Evolutionary conservation across 2,797 vertebrate genomes (phyloP).

Genomic region (Malurus leucopterus): DNA sequence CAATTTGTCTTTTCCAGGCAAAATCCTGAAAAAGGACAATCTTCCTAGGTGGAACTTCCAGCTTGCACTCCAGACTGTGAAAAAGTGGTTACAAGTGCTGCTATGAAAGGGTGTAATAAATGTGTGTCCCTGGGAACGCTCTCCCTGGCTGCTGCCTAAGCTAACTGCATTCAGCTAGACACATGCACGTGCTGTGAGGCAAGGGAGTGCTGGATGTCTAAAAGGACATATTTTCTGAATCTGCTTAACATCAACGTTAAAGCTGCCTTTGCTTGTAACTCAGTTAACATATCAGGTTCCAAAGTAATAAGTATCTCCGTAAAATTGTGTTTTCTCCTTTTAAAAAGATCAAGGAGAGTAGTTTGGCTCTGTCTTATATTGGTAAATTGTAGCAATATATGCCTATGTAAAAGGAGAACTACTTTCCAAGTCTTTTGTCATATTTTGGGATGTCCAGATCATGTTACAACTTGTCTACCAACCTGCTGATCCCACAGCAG

Average conservation of each 20-base stretch:
- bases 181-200: neutral
- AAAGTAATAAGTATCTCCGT: neutral
- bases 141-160: neutral
- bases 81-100: neutral
- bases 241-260: neutral
- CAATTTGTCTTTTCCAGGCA: neutral
- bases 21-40: neutral
- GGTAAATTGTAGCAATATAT: neutral
- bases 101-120: neutral
- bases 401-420: neutral
- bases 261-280: neutral
- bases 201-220: neutral
- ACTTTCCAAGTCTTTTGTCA: neutral
- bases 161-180: neutral
- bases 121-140: accelerated
- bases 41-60: neutral
- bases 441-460: neutral
- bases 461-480: neutral
- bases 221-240: neutral
- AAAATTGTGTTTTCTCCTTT: neutral
- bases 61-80: neutral
- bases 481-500: neutral
- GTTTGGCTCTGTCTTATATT: neutral
- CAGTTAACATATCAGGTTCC: neutral
- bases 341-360: neutral